Base-by-base conservation (phyloP, 2,888 invertebrate species). In the Trachelus iudaicus region DNA sequence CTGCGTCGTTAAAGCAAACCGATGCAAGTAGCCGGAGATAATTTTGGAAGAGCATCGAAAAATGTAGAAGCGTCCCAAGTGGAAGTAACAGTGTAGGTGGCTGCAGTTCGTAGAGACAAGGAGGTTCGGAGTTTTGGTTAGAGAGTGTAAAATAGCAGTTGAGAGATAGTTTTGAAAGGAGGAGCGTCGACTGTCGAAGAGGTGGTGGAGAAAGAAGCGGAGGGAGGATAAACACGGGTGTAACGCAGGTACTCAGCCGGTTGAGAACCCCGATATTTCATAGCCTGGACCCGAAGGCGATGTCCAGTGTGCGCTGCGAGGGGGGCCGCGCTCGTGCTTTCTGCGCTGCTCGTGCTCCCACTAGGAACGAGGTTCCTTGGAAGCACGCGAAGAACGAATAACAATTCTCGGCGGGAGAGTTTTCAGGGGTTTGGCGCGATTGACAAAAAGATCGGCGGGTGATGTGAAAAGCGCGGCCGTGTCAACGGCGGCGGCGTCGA, bases 211-310 rank as follows among this genome's bases (percentile, higher is more conserved):
- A 23, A 56, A 23, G 33, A 34, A 40, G 73, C 68, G 76, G 34
- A 56, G 75, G 76, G 23, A 56, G 73, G 73, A 34, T 35, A 69
- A 71, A 75, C 71, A 37, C 37, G 75, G 23, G 74, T 34, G 37
- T 12, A 73, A 40, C 69, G 34, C n/a, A 56, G 74, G 74, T 34
- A 34, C 74, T 69, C 73, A 75, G 30, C 75, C 79, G 79, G 84
- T 87, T 88, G 87, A 87, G 87, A 86, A 86, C 86, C 87, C 76
- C 81, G 35, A 83, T 84, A 82, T 86, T 85, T 84, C 82, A 81
- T 81, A 83, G 81, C 80, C 85, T 83, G 82, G 82, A 84, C 81
- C 80, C 80, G 83, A 84, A 84, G 83, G 85, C 85, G 87, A 88
- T 85, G 87, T 85, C 87, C 86, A 86, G 86, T 85, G 83, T 82